phyloP scores from a whole-genome alignment of 2,888 invertebrate species.

The Macrosoma leucophasiata region DNA sequence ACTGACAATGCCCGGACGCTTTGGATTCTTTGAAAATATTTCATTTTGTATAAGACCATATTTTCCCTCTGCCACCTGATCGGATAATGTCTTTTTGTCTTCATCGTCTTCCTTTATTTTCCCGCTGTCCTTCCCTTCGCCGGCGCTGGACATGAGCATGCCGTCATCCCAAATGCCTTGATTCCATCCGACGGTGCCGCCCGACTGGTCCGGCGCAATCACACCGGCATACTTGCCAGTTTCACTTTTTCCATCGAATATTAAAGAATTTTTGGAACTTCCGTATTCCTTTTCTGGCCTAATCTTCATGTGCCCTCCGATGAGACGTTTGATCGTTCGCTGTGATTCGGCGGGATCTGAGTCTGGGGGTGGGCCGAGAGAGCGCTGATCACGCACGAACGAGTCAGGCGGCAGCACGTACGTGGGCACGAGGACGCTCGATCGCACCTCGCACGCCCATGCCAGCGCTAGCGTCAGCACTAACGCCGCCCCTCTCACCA shows the following conservation, averaged over 20 bases:
- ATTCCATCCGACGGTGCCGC: conserved; percentile 70
- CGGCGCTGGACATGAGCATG: conserved; percentile 81
- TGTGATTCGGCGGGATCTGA: conserved; percentile 52
- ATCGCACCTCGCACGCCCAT: conserved; percentile 52
- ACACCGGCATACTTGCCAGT: conserved; percentile 59
- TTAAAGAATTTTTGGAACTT: conserved; percentile 57
- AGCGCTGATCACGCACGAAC: conserved; percentile 71
- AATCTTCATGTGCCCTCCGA: conserved; percentile 80
- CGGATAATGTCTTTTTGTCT: conserved; percentile 88
- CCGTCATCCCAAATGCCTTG: conserved; percentile 79
- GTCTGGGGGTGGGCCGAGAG: conserved; percentile 51
- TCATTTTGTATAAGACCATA: conserved; percentile 92
- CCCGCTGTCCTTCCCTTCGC: conserved; percentile 76
- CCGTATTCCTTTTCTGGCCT: conserved; percentile 61
- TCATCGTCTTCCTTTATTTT: conserved; percentile 77
- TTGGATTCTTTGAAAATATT: conserved; percentile 81
- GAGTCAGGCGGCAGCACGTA: conserved; percentile 73
- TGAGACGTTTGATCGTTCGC: conserved; percentile 79
- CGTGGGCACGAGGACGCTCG: conserved; percentile 70
- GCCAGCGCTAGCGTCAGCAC: conserved; percentile 67
- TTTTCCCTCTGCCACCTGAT: conserved; percentile 93
- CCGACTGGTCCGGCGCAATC: conserved; percentile 63
- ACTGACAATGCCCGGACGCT: conserved; percentile 88
- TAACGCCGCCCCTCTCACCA: conserved; percentile 74
- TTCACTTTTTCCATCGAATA: conserved; percentile 50